Conservation (phyloP, 2,797 vertebrate genomes). For the Ataeniobius toweri region DNA sequence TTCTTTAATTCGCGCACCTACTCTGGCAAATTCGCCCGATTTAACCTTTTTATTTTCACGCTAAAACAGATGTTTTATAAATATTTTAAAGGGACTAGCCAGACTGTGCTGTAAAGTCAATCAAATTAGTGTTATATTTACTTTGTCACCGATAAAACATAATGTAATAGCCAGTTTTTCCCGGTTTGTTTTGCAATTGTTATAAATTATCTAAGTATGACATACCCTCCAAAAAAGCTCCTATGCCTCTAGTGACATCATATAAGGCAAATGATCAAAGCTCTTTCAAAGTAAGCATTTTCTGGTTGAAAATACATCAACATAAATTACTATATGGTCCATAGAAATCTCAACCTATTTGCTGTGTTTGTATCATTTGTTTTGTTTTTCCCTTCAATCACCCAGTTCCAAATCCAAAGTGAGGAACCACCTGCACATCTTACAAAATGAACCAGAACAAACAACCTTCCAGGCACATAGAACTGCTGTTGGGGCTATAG, state of each 20-base stretch:
- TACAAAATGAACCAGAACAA: not conserved
- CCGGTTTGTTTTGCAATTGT: not conserved
- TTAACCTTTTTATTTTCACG: not conserved
- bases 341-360: not conserved
- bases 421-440: not conserved
- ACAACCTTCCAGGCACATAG: not conserved
- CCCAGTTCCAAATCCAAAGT: not conserved
- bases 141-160: not conserved
- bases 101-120: too few relatives aligned
- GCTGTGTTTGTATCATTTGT: not conserved
- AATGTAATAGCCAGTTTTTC: not conserved
- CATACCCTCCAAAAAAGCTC: not conserved
- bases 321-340: not conserved
- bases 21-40: not conserved
- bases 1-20: not conserved
- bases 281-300: not conserved
- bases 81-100: not conserved
- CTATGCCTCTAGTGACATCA: not conserved
- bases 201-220: not conserved
- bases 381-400: not conserved
- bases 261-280: not conserved
- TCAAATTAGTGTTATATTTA: too few relatives aligned
- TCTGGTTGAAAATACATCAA: not conserved
- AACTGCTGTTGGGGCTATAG: not conserved
- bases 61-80: not conserved